Evolutionary conservation across 30 jellyfish, hydroid and myxozoan species (phyloP), one percentile per base, ranked within the genome.

Genomic region (Turritopsis dohrnii): DNA sequence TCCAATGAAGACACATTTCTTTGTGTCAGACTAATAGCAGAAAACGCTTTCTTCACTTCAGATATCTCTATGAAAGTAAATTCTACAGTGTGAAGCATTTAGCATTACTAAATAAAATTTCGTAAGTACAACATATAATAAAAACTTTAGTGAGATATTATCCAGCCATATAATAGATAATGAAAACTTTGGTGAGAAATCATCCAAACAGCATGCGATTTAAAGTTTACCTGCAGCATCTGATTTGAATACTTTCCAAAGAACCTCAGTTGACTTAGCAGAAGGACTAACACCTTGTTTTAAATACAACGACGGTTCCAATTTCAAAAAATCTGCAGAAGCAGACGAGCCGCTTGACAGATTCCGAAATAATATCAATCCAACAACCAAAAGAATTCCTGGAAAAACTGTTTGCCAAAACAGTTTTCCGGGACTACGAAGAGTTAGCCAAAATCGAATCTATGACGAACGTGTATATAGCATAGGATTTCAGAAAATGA

Each of bases 361-460:
- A 52, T 75, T 60, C 25, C 86, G 65, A 83, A 84, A 65, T 53
- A 89, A 65, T 18, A 89, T 86, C 53, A 89, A 30, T 20, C 96
- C 96, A 29, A 81, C 94, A 21, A 89, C 82, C 17, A 88, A 66
- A 21, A 89, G 83, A 25, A 83, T 76, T 9, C 91, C 90, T 16
- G 96, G 96, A 18, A 89, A 30, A 71, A 89, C 79, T 31, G 83
- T 83, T 85, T 89, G 96, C 71, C 85, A 89, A 18, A 89, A 27
- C n/a, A 89, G 83, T 52, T 81, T 86, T 91, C 85, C 82, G 0
- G 91, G 89, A 71, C 77, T 80, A 8, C 96, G 90, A 25, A 85
- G 21, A 7, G 88, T 72, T 71, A 54, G 22, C 84, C 88, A 66
- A 76, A 79, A 65, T 9, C 94, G 90, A 19, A 84, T 83, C 96